Conservation (phyloP, 2,797 vertebrate species). For the Sternarchorhynchus goeldii region DNA sequence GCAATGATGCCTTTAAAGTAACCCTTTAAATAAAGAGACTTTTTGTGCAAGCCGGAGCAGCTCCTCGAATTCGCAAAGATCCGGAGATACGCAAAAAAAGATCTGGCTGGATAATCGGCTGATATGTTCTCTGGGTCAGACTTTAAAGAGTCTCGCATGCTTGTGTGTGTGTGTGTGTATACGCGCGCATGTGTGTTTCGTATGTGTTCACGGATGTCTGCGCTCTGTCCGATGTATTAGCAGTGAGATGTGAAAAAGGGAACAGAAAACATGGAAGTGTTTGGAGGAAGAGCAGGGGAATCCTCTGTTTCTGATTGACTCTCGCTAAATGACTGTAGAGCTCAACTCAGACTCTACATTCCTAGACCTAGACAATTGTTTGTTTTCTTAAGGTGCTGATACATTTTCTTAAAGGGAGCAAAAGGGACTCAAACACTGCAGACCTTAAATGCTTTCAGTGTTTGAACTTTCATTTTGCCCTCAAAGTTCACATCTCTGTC, state of each 20-base stretch:
- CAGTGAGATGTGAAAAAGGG: background rate
- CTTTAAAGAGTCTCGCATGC: conserved; percentile 11
- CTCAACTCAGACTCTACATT: background rate
- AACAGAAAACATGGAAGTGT: background rate
- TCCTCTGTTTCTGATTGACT: background rate
- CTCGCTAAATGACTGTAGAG: background rate
- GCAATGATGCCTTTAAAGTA: background rate
- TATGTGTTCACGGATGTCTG: background rate
- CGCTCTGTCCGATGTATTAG: background rate
- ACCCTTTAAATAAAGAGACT: background rate
- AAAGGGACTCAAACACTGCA: background rate
- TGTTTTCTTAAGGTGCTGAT: background rate
- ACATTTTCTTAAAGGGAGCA: background rate
- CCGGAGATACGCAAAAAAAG: background rate
- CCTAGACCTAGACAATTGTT: background rate
- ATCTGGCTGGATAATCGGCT: conserved; percentile 6
- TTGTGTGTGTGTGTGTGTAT: conserved; percentile 4
- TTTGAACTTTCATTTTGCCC: background rate
- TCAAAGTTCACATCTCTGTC: background rate
- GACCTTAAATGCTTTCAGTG: background rate
- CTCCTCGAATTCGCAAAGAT: no score
- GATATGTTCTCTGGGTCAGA: background rate
- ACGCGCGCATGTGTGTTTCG: background rate
- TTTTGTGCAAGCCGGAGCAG: background rate
- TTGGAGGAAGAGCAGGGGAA: background rate